Base-by-base conservation (phyloP, 2,113 vertebrate species). In the Cettia cetti region DNA sequence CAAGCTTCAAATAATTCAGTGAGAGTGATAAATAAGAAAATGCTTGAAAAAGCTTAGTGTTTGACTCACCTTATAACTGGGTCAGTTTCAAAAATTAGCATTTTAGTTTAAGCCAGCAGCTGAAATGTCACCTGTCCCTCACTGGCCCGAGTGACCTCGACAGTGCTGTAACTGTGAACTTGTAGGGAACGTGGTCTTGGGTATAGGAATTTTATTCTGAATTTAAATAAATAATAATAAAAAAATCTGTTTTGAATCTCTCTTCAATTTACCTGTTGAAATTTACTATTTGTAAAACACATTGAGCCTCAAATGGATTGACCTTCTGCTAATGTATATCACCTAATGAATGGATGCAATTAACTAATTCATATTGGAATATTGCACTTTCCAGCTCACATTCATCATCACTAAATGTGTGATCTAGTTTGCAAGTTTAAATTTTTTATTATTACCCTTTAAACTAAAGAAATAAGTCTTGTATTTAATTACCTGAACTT, bases 361-460 rank as follows among this genome's bases (percentile, higher is more conserved):
- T 98, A 98, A 96, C 94, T 94, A 97, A 97, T 97, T 98, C 96
- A 94, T 96, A 97, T 81, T 94, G 96, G 97, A 96, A 96, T 86
- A 91, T 78, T 97, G 96, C 96, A 97, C 97, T 97, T 98, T 94
- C 94, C 97, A 96, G 92, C 69, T 88, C 96, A 86, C 98, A 98
- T 98, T 96, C 96, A 97, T 98, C 98, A 98, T 72, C 57, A 68
- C 96, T 95, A 98, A 98, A 97, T 96, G 96, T 92, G 95, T 78
- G 79, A 92, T 97, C 95, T 91, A 92, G 95, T 96, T 96, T 97
- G 97, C 66, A 96, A 93, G 90, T 95, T 98, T 98, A 97, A 98
- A 97, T 98, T 98, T 98, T 98, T 98, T 98, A 98, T 98, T 98
- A 97, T 97, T 98, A 98, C 98, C 98, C 98, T 98, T 98, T 98